phyloP scores from a whole-genome alignment of 2,113 vertebrate genomes.

The Stegostoma tigrinum region DNA sequence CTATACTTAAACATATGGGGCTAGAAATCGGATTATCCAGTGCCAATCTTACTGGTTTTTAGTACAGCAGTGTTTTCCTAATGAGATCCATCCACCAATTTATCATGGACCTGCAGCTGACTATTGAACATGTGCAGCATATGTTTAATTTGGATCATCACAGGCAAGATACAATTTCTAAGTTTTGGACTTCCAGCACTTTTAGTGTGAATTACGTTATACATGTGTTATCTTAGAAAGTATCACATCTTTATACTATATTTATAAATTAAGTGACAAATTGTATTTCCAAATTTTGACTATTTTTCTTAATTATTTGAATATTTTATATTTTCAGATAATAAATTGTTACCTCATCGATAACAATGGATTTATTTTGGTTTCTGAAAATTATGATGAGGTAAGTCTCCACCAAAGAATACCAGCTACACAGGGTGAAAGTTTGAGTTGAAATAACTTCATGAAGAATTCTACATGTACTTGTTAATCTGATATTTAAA shows the following conservation, averaged over 20 bases:
- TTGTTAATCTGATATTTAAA: not conserved
- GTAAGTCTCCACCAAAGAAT: slow-evolving; percentile 51
- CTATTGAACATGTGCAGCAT: not conserved
- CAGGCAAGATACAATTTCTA: slow-evolving; percentile 46
- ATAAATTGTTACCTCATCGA: slow-evolving; percentile 92
- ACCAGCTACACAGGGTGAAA: not conserved
- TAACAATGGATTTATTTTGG: slow-evolving; percentile 95
- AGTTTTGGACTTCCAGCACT: slow-evolving; percentile 55
- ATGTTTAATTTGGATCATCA: slow-evolving; percentile 39
- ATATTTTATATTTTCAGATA: slow-evolving; percentile 34
- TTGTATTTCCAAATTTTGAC: not conserved
- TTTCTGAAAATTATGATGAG: slow-evolving; percentile 84
- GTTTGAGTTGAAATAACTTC: not conserved
- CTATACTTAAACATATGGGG: slow-evolving; percentile 25
- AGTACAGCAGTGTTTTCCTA: not conserved
- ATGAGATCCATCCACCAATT: not conserved
- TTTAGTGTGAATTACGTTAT: not conserved
- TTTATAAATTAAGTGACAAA: not conserved
- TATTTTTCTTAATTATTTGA: not conserved
- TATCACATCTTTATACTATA: not conserved
- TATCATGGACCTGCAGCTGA: not conserved
- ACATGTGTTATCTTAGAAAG: not conserved
- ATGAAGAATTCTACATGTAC: not conserved
- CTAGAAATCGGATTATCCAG: not conserved
- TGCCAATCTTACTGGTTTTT: not conserved